Conservation (phyloP, 2,888 invertebrate genomes). For the Hypercompe scribonia region DNA sequence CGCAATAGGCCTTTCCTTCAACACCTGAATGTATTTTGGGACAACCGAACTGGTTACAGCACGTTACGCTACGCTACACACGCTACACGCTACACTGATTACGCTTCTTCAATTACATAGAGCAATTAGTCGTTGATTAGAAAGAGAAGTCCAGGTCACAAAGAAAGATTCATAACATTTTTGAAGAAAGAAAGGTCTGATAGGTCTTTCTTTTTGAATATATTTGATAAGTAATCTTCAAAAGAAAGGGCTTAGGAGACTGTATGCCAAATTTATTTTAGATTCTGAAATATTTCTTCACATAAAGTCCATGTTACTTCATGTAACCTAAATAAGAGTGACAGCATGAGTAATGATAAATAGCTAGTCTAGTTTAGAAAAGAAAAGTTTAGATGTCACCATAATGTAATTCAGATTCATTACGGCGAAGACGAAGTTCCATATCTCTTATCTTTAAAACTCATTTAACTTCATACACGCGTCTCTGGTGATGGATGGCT, state of each 20-base stretch:
- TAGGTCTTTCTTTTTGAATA: neutral
- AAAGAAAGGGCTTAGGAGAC: neutral
- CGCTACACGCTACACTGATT: too few species aligned
- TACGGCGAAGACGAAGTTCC: neutral
- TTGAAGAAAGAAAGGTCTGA: too few species aligned
- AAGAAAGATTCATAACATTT: too few species aligned
- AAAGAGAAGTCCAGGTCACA: too few species aligned
- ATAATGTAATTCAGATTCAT: neutral
- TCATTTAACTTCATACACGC: slow-evolving; percentile 3
- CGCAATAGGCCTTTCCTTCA: neutral
- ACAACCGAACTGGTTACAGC: neutral
- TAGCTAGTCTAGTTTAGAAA: neutral
- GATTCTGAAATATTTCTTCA: too few species aligned
- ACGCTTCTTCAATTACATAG: neutral
- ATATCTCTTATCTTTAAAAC: neutral
- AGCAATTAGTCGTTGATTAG: neutral
- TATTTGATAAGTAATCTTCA: neutral
- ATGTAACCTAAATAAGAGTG: neutral
- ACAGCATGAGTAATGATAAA: neutral
- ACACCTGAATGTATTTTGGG: neutral
- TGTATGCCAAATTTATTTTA: neutral
- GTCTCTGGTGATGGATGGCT: neutral
- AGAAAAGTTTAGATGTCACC: neutral
- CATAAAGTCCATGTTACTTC: neutral
- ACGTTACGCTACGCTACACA: too few species aligned